Evolutionary conservation across 2,797 vertebrate species (phyloP).

Genomic region (Aplochiton taeniatus): DNA sequence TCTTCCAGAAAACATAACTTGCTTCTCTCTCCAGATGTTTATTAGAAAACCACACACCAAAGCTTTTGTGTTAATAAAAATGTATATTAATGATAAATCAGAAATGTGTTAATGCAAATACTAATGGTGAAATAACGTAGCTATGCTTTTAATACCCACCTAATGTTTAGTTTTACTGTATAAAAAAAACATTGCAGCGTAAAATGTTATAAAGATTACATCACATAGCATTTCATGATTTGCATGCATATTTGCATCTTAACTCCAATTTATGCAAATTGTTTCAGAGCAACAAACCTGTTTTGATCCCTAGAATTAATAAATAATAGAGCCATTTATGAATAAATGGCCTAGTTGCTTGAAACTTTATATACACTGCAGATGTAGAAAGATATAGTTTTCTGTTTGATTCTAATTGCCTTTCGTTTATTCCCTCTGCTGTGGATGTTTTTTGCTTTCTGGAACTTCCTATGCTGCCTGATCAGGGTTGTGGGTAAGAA

Average conservation of each 20-base stretch:
- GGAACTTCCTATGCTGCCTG: constrained; percentile 35
- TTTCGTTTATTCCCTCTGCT: constrained; percentile 50
- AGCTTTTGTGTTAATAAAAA: not conserved
- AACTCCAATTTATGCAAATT: too few relatives aligned
- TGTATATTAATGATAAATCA: not conserved
- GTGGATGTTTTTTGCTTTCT: constrained; percentile 37
- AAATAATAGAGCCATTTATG: too few relatives aligned
- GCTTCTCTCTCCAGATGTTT: constrained; percentile 35
- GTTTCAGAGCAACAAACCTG: too few relatives aligned
- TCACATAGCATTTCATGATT: too few relatives aligned
- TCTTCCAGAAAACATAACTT: constrained; percentile 32
- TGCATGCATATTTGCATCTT: too few relatives aligned
- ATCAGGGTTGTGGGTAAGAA: constrained; percentile 76
- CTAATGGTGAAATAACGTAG: too few relatives aligned
- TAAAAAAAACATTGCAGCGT: too few relatives aligned
- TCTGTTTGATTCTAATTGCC: constrained; percentile 54
- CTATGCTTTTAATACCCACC: too few relatives aligned
- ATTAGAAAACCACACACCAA: constrained; percentile 21
- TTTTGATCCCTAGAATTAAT: too few relatives aligned
- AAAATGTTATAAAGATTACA: too few relatives aligned
- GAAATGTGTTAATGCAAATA: not conserved
- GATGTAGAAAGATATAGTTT: constrained; percentile 8
- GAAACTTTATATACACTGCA: constrained; percentile 1
- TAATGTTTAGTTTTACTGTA: too few relatives aligned
- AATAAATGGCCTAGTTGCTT: too few relatives aligned